These are phyloP conservation scores for Cepphus grylle DNA, from an alignment of 2,113 vertebrate genomes.

Conservation along the genomic window DNA sequence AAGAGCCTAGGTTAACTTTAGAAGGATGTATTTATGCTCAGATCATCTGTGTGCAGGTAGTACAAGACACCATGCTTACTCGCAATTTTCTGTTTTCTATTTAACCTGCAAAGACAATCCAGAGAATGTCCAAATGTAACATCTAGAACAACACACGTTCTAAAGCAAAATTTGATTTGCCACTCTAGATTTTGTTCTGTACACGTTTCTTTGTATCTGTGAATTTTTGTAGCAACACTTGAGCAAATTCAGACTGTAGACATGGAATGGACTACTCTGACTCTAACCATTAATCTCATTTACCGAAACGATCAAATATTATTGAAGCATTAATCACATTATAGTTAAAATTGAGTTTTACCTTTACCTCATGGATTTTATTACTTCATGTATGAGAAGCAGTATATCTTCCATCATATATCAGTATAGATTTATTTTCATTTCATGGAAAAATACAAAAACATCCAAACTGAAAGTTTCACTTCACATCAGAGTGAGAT, in stretches of 20 bases:
- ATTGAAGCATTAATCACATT: not conserved
- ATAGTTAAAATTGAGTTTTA: not conserved
- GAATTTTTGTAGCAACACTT: not conserved
- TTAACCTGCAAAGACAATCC: not conserved
- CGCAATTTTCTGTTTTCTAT: not conserved
- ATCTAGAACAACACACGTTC: not conserved
- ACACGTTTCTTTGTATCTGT: not conserved
- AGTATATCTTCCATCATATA: not conserved
- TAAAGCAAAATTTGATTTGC: not conserved
- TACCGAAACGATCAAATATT: not conserved
- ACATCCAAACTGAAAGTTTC: not conserved
- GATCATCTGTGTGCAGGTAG: not conserved
- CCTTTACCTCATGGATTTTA: not conserved
- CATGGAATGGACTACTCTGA: not conserved
- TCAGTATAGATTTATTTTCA: not conserved
- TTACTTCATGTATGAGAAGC: not conserved
- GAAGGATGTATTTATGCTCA: not conserved
- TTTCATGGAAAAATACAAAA: not conserved
- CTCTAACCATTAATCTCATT: not conserved
- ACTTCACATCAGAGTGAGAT: not conserved
- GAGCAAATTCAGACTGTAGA: not conserved
- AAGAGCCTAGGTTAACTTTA: not conserved
- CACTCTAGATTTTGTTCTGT: not conserved
- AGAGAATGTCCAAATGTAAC: not conserved
- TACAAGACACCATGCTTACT: rapidly evolving